phyloP scores from a whole-genome alignment of 2,888 invertebrate genomes.

The Cephus pulcher region DNA sequence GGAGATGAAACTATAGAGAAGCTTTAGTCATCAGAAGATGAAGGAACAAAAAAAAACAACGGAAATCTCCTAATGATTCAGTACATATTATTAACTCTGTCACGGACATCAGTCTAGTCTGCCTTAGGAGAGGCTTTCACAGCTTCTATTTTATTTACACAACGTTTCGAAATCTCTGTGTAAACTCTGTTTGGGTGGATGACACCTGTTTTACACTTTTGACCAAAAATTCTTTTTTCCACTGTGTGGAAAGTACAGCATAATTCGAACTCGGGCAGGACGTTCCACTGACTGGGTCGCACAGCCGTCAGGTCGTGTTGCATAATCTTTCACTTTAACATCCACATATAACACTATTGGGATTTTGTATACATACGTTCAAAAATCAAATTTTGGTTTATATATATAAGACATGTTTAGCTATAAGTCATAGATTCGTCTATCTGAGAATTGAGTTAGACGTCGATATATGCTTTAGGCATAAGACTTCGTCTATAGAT shows the following conservation, averaged over 20 bases:
- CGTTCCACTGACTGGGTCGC: not conserved
- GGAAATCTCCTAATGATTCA: not conserved
- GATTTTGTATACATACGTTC: not conserved
- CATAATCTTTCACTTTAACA: not conserved
- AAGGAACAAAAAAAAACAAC: not conserved
- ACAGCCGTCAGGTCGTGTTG: not conserved
- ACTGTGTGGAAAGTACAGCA: not conserved
- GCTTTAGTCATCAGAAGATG: not conserved
- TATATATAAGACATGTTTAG: not conserved
- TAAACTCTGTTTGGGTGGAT: not conserved
- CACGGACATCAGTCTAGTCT: not conserved
- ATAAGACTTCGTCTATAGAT: not conserved
- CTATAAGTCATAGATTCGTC: not conserved
- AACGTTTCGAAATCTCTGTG: no score
- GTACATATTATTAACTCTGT: conserved; percentile 2
- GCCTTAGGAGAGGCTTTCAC: not conserved
- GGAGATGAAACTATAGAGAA: not conserved
- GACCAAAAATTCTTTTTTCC: not conserved
- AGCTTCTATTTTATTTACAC: not conserved
- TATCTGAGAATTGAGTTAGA: not conserved
- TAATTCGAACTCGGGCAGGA: not conserved
- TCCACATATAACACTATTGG: not conserved
- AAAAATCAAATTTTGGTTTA: not conserved
- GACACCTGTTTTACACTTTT: not conserved
- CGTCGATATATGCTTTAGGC: not conserved